Conservation (phyloP, 2,113 vertebrate genomes). For the rat (Rattus norvegicus) region DNA sequence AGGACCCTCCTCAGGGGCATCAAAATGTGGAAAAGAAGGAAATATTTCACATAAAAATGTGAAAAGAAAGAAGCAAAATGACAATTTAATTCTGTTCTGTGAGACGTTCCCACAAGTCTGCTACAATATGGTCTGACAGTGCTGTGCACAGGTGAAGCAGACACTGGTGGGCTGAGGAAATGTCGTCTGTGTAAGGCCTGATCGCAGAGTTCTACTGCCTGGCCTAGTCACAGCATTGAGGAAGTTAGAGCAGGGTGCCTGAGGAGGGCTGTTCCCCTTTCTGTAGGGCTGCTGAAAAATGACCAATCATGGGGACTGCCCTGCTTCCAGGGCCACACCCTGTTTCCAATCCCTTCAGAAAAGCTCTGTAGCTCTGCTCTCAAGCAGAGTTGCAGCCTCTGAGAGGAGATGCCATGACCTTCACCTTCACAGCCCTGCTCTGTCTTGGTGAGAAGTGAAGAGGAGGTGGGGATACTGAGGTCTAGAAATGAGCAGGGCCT, state of each 20-base stretch:
- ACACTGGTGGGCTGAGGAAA: background rate
- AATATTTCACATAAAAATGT: background rate
- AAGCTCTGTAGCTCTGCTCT: background rate
- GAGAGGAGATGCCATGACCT: background rate
- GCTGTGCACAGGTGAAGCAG: background rate
- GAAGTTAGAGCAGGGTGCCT: background rate
- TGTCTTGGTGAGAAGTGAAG: background rate
- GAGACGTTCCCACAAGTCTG: background rate
- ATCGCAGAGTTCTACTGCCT: too few relatives aligned
- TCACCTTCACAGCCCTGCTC: background rate
- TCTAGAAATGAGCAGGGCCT: accelerated
- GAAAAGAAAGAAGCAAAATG: background rate
- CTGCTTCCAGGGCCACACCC: background rate
- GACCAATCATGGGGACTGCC: background rate
- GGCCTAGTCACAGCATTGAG: background rate
- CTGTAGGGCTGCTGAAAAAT: background rate
- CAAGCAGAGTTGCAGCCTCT: background rate
- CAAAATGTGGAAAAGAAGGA: too few relatives aligned
- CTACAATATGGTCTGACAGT: background rate
- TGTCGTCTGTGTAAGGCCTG: too few relatives aligned
- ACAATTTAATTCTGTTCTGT: background rate
- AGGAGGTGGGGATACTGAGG: background rate
- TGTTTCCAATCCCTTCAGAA: too few relatives aligned
- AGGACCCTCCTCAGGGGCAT: too few relatives aligned
- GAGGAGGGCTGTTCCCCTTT: background rate